Evolutionary conservation across 2,113 vertebrate species (phyloP).

Genomic region (Coptodon rendalli): DNA sequence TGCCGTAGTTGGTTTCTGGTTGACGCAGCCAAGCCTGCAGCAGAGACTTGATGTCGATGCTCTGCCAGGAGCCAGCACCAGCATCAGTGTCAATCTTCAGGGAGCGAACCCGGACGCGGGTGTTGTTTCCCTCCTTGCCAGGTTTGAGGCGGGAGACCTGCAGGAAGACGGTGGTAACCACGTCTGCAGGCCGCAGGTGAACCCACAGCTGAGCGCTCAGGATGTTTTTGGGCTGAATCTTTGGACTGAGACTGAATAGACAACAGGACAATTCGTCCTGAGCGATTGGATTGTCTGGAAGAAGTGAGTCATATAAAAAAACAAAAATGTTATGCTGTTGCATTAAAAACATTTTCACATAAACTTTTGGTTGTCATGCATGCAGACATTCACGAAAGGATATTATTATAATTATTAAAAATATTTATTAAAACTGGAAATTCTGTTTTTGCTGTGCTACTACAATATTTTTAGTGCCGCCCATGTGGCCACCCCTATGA

Average conservation of each 20-base stretch:
- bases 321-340: not conserved
- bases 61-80: conserved; percentile 91
- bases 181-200: conserved; percentile 84
- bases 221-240: conserved; percentile 93
- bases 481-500: not conserved
- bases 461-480: not conserved
- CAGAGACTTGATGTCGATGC: conserved; percentile 93
- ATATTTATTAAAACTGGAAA: not conserved
- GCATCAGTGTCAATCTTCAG: conserved; percentile 89
- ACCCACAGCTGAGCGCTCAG: conserved; percentile 95
- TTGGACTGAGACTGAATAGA: conserved; percentile 94
- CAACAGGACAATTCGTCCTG: conserved; percentile 88
- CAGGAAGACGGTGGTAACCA: conserved; percentile 89
- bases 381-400: not conserved
- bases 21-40: conserved; percentile 94
- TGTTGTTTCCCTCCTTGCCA: conserved; percentile 81
- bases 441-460: not conserved
- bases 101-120: conserved; percentile 84
- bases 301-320: not conserved
- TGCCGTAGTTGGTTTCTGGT: conserved; percentile 90
- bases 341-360: not conserved
- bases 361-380: not conserved
- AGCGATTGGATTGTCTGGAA: conserved; percentile 79
- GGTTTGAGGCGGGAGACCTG: conserved; percentile 92
- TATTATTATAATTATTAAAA: not conserved